phyloP scores from a whole-genome alignment of 1,140 invertebrate species.

The Nautilus pompilius region DNA sequence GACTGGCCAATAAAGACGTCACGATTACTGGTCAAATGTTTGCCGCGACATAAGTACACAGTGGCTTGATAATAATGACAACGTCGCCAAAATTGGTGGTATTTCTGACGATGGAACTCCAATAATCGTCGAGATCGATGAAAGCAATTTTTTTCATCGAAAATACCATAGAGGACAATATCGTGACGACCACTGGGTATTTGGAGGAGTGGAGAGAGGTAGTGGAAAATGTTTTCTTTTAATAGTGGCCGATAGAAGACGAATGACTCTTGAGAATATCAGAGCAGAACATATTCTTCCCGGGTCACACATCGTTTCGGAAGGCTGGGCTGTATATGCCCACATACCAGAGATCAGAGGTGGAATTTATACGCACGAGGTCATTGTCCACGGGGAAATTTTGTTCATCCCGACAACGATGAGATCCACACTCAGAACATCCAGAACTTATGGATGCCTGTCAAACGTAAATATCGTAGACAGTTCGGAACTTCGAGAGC shows the following conservation, averaged over 20 bases:
- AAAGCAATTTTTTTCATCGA: slow-evolving; percentile 16
- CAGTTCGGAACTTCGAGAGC: slow-evolving; percentile 7
- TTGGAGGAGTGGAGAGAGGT: slow-evolving; percentile 17
- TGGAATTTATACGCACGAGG: slow-evolving; percentile 9
- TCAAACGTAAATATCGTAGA: slow-evolving; percentile 9
- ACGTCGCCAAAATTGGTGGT: slow-evolving; percentile 7
- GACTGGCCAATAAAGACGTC: slow-evolving; percentile 3
- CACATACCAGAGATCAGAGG: slow-evolving; percentile 3
- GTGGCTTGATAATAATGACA: not conserved
- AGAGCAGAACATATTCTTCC: slow-evolving; percentile 15
- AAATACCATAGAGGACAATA: slow-evolving; percentile 19
- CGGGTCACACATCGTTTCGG: slow-evolving; percentile 12
- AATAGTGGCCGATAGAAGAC: slow-evolving; percentile 9
- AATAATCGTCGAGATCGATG: slow-evolving; percentile 14
- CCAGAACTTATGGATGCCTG: slow-evolving; percentile 14
- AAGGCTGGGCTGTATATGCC: slow-evolving; percentile 15
- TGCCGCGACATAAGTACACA: slow-evolving; percentile 3
- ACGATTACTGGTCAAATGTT: slow-evolving; percentile 15
- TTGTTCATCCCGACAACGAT: slow-evolving; percentile 12
- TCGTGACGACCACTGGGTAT: slow-evolving; percentile 19
- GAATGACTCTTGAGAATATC: slow-evolving; percentile 8
- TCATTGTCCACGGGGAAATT: slow-evolving; percentile 7
- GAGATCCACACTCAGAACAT: slow-evolving; percentile 9
- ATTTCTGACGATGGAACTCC: slow-evolving; percentile 5
- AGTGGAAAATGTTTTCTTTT: slow-evolving; percentile 7